These are phyloP conservation scores for Drosophila paranaensis DNA, from an alignment of 2,888 invertebrate genomes.

Conservation along the genomic window DNA sequence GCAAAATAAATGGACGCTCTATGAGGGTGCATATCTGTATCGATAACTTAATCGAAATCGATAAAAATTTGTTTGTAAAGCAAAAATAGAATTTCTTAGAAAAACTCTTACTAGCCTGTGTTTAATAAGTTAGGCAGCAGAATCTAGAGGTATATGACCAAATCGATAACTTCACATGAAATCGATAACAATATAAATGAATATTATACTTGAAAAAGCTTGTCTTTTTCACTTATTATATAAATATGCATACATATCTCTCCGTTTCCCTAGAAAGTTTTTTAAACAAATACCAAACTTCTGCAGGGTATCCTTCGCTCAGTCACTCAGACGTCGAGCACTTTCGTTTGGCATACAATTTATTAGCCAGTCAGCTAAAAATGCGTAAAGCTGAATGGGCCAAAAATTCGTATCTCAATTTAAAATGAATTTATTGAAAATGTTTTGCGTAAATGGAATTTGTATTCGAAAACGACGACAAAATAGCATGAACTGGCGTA, in stretches of 20 bases:
- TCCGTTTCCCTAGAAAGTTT: too few relatives aligned
- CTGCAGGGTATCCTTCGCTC: background rate
- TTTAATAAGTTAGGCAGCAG: background rate
- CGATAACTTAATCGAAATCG: background rate
- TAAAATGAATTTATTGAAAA: slow-evolving; percentile 6
- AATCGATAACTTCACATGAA: background rate
- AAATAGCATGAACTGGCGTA: background rate
- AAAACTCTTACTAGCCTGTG: background rate
- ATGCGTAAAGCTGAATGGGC: slow-evolving; percentile 7
- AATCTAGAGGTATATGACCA: background rate
- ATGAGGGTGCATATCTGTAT: background rate
- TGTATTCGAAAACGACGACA: background rate
- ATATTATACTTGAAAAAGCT: background rate
- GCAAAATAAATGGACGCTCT: background rate
- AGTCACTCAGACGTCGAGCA: background rate
- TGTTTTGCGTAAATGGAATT: slow-evolving; percentile 10
- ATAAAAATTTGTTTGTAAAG: background rate
- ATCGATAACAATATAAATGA: background rate
- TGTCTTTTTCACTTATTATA: background rate
- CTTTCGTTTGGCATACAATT: background rate
- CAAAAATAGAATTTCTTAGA: background rate
- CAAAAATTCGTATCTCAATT: slow-evolving; percentile 6
- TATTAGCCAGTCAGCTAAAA: slow-evolving; percentile 2
- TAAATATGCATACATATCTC: background rate
- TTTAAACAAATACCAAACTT: too few relatives aligned